A percentile compares a stretch with the other conserved stretches of the same genome.
Conservation (phyloP, 2,113 vertebrate species). For the Corythoichthys haematopterus region DNA sequence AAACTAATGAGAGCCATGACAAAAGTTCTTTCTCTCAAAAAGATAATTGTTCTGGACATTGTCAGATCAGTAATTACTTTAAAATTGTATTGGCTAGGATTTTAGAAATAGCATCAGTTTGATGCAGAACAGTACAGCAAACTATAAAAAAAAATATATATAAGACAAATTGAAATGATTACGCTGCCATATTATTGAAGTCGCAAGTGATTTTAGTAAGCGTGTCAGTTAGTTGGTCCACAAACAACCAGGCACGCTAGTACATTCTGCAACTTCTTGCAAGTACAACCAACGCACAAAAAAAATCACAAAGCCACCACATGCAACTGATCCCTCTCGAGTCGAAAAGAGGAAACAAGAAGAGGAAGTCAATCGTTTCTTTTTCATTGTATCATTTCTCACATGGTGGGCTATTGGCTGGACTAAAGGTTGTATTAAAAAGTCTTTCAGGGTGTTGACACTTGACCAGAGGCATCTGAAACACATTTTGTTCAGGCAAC, state of each 20-base stretch:
- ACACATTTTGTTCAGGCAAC: background rate
- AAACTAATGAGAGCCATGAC: background rate
- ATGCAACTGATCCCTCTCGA: background rate
- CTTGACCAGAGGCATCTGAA: background rate
- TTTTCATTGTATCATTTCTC: conserved; percentile 1
- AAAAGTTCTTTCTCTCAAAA: background rate
- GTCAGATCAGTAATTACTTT: background rate
- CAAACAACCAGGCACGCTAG: background rate
- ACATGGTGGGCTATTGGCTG: background rate
- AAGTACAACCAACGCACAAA: conserved; percentile 14
- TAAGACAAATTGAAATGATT: background rate
- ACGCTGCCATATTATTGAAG: background rate
- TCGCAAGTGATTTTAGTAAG: background rate
- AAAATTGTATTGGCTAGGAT: background rate
- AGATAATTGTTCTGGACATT: background rate
- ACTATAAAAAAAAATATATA: background rate
- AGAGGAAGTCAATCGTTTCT: conserved; percentile 26
- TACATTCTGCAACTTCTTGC: conserved; percentile 21
- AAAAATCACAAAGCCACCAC: conserved; percentile 10
- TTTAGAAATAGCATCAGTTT: background rate
- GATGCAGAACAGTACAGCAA: background rate
- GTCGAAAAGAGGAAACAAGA: conserved; percentile 23
- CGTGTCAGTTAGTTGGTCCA: background rate
- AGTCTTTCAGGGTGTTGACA: background rate
- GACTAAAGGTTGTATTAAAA: background rate